phyloP scores from a whole-genome alignment of 2,113 vertebrate species.

The Chaenocephalus aceratus region DNA sequence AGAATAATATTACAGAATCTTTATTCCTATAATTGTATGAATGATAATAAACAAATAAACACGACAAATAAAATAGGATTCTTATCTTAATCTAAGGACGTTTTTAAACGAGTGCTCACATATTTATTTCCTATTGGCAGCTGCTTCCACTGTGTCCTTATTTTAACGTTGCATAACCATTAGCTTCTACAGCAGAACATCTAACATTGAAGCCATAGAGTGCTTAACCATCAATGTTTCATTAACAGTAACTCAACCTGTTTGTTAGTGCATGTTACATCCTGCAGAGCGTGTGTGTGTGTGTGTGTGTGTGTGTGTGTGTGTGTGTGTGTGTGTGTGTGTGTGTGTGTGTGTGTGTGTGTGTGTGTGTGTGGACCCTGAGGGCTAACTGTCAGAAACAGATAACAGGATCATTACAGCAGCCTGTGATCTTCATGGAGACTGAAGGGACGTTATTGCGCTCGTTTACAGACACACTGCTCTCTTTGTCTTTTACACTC shows the following conservation, averaged over 20 bases:
- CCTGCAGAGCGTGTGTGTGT: conserved; percentile 11
- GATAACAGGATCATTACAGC: conserved; percentile 55
- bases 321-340: neutral
- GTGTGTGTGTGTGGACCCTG: conserved; percentile 31
- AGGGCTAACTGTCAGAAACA: conserved; percentile 58
- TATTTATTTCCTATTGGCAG: neutral
- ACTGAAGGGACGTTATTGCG: conserved; percentile 28
- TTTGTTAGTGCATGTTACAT: conserved; percentile 34
- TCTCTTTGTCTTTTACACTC: conserved; percentile 15
- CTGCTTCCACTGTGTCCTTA: neutral
- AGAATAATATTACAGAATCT: no score
- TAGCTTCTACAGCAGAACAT: neutral
- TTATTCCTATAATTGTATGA: no score
- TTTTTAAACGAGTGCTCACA: no score
- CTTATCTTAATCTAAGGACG: no score
- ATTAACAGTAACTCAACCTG: conserved; percentile 19
- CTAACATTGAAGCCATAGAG: neutral
- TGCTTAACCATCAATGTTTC: neutral
- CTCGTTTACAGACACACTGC: conserved; percentile 41
- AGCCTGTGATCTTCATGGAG: conserved; percentile 49
- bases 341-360: conserved; percentile 7
- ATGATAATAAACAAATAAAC: no score
- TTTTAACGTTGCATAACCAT: neutral
- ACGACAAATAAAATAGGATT: no score
- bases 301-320: conserved; percentile 28